These are phyloP conservation scores for Palaemon carinicauda DNA, from an alignment of 1,140 invertebrate species.

Conservation along the genomic window DNA sequence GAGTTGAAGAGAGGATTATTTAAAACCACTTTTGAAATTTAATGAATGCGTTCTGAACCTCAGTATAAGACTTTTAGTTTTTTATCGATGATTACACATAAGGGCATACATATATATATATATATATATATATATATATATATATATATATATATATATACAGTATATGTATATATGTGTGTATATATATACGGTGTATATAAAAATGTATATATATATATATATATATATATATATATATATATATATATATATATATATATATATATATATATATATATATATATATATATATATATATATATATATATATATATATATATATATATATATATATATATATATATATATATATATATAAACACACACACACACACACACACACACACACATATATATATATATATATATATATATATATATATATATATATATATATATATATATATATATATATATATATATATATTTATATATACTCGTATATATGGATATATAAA, in stretches of 20 bases:
- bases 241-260: background rate
- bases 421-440: background rate
- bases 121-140: too few relatives aligned
- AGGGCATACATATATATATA: too few relatives aligned
- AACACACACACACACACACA: background rate
- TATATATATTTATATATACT: background rate
- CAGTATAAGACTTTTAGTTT: too few relatives aligned
- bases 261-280: background rate
- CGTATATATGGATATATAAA: background rate
- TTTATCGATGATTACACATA: too few relatives aligned
- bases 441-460: background rate
- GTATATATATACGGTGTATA: too few relatives aligned
- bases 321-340: background rate
- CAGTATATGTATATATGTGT: too few relatives aligned
- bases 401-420: background rate
- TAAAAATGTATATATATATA: too few relatives aligned
- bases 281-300: background rate
- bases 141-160: too few relatives aligned
- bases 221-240: background rate
- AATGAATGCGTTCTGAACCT: too few relatives aligned
- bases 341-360: conserved; percentile 9
- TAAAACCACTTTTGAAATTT: too few relatives aligned
- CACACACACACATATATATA: background rate
- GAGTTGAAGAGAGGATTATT: too few relatives aligned
- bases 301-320: background rate